Base-by-base conservation (phyloP, 2,888 invertebrate genomes). In the Plebejus melissa region DNA sequence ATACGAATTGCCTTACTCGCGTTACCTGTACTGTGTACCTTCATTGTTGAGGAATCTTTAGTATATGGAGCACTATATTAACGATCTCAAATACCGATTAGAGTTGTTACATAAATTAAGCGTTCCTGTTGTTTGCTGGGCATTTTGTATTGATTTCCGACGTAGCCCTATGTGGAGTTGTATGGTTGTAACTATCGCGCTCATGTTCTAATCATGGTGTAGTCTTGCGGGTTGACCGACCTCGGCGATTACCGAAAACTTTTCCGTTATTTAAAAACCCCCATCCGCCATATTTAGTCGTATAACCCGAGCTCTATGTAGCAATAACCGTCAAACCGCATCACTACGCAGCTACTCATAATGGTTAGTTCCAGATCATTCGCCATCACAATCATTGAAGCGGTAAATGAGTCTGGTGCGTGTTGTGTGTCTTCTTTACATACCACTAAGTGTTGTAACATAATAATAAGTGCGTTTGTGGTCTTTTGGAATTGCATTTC, bases 51-150 rank as follows among this genome's bases (percentile, higher is more conserved):
- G 85, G 85, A 83, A 84, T 84, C 84, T 89, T 90, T 71, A 91
- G 87, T 88, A 84, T 89, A 89, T 90, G 90, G 87, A 89, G 85
- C 82, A 83, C 90, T 87, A 89, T 90, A 87, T 87, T 87, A 87
- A 88, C 89, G 93, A 93, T 93, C 93, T 93, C 92, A 93, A 88
- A 89, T 88, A 90, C 85, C 88, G 85, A 83, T 91, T 90, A 91
- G 91, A 87, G 86, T 88, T 88, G 85, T 88, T 88, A 83, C 84
- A 82, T 88, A 85, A 85, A 82, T 83, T 87, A 86, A 84, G 86
- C 83, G 82, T 84, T 84, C 84, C 81, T 80, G 81, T 85, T 83
- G 80, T 79, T 80, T 80, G 75, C 81, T 82, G 84, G 83, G 83
- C 84, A 83, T 82, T 84, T 78, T 80, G 79, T 82, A 78, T 80